Base-by-base conservation (phyloP, 2,888 invertebrate species). In the Leucoma salicis region DNA sequence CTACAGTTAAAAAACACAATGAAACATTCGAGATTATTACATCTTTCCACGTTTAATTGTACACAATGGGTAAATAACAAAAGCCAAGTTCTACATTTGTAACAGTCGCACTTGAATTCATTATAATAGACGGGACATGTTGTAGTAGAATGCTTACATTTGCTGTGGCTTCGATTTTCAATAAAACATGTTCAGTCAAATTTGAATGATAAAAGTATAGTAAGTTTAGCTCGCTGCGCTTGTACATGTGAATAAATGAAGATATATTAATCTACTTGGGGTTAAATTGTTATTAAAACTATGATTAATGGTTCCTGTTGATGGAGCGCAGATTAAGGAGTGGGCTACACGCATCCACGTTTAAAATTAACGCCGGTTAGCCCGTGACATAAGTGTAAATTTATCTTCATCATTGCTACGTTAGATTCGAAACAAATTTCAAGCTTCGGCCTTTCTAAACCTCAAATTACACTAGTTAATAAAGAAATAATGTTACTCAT, bases 241-340 rank as follows among this genome's bases (percentile, higher is more conserved):
- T 63, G 63, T 66, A 68, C 69, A 73, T 67, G 72, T 71, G 82
- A 78, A 81, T 79, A 82, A 80, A 87, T 85, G 86, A 87, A 88
- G 87, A 89, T 88, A 86, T 89, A 88, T 89, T 86, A 85, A 87
- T 86, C 83, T 73, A 80, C 80, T 82, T 79, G 82, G 88, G 86
- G 87, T 87, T 89, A 88, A 88, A 86, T 86, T 84, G 81, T 88
- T 88, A 87, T 88, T 88, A 88, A 88, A 86, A 88, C 85, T 87
- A 86, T 88, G 89, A 89, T 89, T 86, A 88, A 89, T 89, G 83
- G 70, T 74, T 61, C 56, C 57, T 72, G 78, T 82, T 87, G 86
- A 87, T 88, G 84, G 81, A 78, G 78, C 74, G 66, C 74, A 85
- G 86, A 86, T 85, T 87, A 87, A 83, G 85, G 82, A 82, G 76